A percentile compares a stretch with the other conserved stretches of the same genome.
Evolutionary conservation across 1,140 invertebrate species (phyloP).

Genomic region (Caenorhabditis inopinata): DNA sequence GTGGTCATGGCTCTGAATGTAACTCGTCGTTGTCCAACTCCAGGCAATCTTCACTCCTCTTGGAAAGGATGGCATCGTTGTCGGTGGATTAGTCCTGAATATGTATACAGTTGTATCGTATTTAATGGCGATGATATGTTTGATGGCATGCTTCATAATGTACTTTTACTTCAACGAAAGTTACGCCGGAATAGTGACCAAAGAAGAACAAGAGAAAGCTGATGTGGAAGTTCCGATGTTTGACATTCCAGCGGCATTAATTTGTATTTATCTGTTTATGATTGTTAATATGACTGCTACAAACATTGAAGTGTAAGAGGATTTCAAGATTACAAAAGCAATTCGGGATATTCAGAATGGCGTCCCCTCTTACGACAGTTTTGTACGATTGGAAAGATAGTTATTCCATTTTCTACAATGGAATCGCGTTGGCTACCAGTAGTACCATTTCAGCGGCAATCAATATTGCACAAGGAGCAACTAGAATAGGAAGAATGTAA

Average conservation of each 20-base stretch:
- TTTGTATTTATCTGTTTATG: conserved; percentile 48
- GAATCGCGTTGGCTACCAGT: conserved; percentile 39
- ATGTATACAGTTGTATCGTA: conserved; percentile 49
- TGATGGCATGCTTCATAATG: conserved; percentile 38
- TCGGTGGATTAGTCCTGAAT: conserved; percentile 37
- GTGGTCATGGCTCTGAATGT: neutral
- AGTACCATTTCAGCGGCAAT: conserved; percentile 40
- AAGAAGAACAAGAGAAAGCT: conserved; percentile 41
- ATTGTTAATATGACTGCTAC: conserved; percentile 43
- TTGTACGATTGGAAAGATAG: conserved; percentile 47
- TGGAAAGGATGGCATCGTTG: conserved; percentile 36
- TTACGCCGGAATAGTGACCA: conserved; percentile 49
- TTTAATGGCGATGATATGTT: conserved; percentile 42
- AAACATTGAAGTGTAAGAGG: conserved; percentile 49
- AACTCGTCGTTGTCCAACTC: neutral
- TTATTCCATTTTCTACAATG: conserved; percentile 48
- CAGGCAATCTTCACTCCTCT: conserved; percentile 48
- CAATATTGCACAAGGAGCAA: conserved; percentile 40
- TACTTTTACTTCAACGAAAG: conserved; percentile 45
- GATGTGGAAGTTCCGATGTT: conserved; percentile 46
- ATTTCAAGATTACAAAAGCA: neutral
- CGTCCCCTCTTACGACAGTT: conserved; percentile 44
- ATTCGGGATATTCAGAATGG: conserved; percentile 44
- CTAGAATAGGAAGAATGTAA: conserved; percentile 44
- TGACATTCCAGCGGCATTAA: conserved; percentile 35